Percentiles rank a stretch among this genome's conserved stretches.
Evolutionary conservation across 2,113 vertebrate species (phyloP).

Genomic region (Talpa occidentalis): DNA sequence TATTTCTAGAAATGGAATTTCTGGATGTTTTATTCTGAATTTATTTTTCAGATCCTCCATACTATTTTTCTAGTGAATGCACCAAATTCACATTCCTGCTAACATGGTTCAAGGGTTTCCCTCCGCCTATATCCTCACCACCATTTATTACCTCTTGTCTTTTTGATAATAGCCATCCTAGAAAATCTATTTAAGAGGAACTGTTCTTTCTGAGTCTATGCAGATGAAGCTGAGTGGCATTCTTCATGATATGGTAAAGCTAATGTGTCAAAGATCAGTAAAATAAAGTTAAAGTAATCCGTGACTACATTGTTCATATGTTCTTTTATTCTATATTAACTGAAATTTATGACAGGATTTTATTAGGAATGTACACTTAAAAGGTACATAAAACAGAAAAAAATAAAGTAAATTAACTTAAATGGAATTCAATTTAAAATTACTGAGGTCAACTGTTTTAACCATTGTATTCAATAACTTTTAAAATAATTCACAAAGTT

Average conservation of each 20-base stretch:
- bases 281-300: background rate
- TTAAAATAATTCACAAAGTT: background rate
- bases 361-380: background rate
- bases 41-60: too few relatives aligned
- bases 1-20: too few relatives aligned
- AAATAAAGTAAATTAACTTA: background rate
- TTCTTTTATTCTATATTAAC: background rate
- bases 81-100: too few relatives aligned
- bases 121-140: too few relatives aligned
- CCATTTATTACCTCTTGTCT: too few relatives aligned
- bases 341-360: background rate
- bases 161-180: background rate
- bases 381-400: background rate
- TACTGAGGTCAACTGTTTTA: background rate
- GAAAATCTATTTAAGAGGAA: constrained; percentile 14
- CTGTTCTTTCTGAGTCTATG: background rate
- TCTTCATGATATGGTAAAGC: background rate
- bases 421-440: background rate
- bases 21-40: too few relatives aligned
- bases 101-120: too few relatives aligned
- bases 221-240: background rate
- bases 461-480: background rate
- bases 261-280: background rate
- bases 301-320: background rate
- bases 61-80: too few relatives aligned